Evolutionary conservation across 2,888 invertebrate genomes (phyloP).

Genomic region (Copidosoma aretas): DNA sequence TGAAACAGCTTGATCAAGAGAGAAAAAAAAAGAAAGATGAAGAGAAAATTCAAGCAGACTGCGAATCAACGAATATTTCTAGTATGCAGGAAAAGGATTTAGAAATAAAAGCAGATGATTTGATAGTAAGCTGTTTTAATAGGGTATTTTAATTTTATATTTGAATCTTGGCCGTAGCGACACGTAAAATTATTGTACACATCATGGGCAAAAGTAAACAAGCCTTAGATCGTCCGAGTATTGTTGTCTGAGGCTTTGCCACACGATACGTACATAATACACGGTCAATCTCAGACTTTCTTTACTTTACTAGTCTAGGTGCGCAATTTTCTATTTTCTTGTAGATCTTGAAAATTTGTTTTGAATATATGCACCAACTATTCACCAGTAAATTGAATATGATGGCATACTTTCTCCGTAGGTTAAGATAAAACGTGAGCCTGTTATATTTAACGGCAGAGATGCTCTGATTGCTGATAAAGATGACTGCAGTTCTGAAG

Average conservation of each 20-base stretch:
- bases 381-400: too few relatives aligned
- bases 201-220: too few relatives aligned
- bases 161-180: too few relatives aligned
- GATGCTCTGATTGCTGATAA: conserved; percentile 83
- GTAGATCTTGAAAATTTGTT: too few relatives aligned
- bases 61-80: conserved; percentile 59
- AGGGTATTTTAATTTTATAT: too few relatives aligned
- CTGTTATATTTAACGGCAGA: conserved; percentile 77
- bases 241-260: too few relatives aligned
- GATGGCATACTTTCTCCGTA: conserved; percentile 43
- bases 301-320: background rate
- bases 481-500: conserved; percentile 72
- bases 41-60: conserved; percentile 61
- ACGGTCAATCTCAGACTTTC: too few relatives aligned
- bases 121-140: conserved; percentile 69
- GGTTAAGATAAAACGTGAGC: conserved; percentile 68
- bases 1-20: conserved; percentile 84
- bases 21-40: conserved; percentile 69
- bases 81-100: conserved; percentile 68
- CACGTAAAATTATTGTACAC: too few relatives aligned
- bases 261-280: too few relatives aligned
- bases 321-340: conserved; percentile 9
- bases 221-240: too few relatives aligned
- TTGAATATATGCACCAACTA: too few relatives aligned
- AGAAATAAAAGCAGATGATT: conserved; percentile 75